phyloP scores from a whole-genome alignment of 2,797 vertebrate genomes.

The Threskiornis aethiopicus region DNA sequence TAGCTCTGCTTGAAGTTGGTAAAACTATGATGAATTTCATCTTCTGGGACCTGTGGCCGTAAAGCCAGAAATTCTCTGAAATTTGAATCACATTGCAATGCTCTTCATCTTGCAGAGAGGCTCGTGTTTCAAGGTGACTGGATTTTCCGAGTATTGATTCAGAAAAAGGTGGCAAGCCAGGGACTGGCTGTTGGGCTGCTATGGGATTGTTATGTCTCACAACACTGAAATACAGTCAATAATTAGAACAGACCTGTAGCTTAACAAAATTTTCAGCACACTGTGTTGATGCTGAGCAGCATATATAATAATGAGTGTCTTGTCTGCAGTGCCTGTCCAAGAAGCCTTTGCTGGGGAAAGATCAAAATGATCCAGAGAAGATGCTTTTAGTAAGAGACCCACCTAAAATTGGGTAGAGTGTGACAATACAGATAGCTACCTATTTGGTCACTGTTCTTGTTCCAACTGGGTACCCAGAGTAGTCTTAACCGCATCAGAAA shows the following conservation, averaged over 20 bases:
- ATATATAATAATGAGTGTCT: background rate
- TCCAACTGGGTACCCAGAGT: background rate
- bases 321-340: background rate
- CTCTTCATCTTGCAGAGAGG: background rate
- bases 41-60: background rate
- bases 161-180: background rate
- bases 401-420: background rate
- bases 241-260: background rate
- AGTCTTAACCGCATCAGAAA: background rate
- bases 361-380: background rate
- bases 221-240: background rate
- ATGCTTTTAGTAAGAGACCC: background rate
- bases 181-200: background rate
- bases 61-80: background rate
- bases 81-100: background rate
- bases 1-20: background rate
- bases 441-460: background rate
- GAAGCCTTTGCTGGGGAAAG: background rate
- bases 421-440: background rate
- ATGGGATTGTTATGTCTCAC: background rate
- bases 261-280: background rate
- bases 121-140: background rate
- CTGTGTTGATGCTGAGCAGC: accelerated
- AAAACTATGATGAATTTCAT: background rate
- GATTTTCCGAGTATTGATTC: background rate